Evolutionary conservation across 64 coral and sea anemone species (phyloP).

Genomic region (Dendronephthya gigantea): DNA sequence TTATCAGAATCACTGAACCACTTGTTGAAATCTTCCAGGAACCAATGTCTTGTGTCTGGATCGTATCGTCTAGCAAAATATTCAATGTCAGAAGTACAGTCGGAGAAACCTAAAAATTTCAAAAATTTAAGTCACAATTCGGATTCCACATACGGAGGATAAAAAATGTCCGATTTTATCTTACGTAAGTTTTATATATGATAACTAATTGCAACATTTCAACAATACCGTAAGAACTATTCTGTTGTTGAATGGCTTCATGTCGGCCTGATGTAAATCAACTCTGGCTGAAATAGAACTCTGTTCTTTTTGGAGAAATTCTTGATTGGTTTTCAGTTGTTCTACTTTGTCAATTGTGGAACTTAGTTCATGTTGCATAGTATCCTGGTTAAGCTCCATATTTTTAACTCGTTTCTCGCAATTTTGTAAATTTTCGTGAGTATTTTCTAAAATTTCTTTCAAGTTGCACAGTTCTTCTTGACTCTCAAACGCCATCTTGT

Average conservation of each 20-base stretch:
- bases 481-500: not conserved
- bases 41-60: constrained; percentile 29
- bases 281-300: no score
- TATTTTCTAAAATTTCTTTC: not conserved
- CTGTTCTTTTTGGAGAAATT: no score
- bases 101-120: constrained; percentile 3
- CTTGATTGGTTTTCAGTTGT: no score
- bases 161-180: no score
- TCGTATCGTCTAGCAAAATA: constrained; percentile 15
- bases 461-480: not conserved
- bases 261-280: no score
- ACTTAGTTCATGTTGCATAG: not conserved
- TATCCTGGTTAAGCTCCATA: not conserved
- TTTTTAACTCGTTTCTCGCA: constrained; percentile 3
- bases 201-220: no score
- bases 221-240: no score
- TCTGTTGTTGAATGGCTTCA: no score
- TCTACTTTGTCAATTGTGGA: not conserved
- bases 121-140: no score
- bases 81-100: constrained; percentile 9
- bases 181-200: no score
- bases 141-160: no score
- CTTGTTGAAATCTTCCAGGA: constrained; percentile 21
- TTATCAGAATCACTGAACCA: constrained; percentile 35
- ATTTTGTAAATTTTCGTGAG: not conserved